Base-by-base conservation (phyloP, 2,888 invertebrate species). In the Macropis europaea region DNA sequence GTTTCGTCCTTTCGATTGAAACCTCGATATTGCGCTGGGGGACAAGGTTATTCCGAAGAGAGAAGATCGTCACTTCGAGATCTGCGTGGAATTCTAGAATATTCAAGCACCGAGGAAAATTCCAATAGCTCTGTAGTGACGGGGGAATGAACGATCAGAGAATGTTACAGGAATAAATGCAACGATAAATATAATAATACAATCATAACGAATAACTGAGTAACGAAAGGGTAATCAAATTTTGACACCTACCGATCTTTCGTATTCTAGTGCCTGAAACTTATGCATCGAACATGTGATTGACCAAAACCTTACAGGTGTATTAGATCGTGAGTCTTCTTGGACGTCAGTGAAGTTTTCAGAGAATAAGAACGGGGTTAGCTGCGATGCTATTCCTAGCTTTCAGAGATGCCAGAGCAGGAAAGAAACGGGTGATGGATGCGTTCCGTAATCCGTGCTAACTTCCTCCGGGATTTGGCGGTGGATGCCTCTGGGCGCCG, bases 371-470 rank as follows among this genome's bases (percentile, higher is more conserved):
- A 22, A 11, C 3, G 26, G 19, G 22, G 34, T 32, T n/a, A 17
- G 6, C 52, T 17, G 3, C 34, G 1, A 61, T 66, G 43, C 71
- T 54, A 62, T 71, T 52, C 59, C 66, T 4, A 43, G 30, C 32
- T 24, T 13, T 4, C 15, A 0, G n/a, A 40, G 28, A 36, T 19
- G 57, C 24, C 48, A 13, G 22, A 26, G 17, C 77, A 63, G 73
- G 73, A 86, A 88, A 87, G 84, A 87, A 88, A 77, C 82, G 87
- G 72, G 86, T 90, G 90, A 89, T 89, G 88, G 88, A 89, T 90
- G 90, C 86, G 85, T 82, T 83, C 73, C 84, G 87, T 90, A 89
- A 89, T 89, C 89, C 87, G 76, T 73, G 87, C 87, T 86, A 88
- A 88, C 89, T 90, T 90, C 87, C 88, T 87, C 69, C 81, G 85